Base-by-base conservation (phyloP, 2,888 invertebrate species). In the Dastarcus helophoroides region DNA sequence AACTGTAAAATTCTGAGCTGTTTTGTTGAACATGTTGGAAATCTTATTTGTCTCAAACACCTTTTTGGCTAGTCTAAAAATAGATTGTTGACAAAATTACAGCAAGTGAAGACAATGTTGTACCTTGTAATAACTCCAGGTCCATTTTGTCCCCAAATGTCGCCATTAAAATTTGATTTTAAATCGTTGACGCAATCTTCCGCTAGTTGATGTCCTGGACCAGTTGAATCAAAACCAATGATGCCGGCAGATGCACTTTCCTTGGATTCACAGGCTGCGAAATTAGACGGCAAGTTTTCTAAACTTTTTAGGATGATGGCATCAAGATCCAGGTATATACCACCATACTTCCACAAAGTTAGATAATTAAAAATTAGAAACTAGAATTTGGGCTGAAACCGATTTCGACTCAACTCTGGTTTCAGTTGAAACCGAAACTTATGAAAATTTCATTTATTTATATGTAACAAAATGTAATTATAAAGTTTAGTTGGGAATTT, bases 251-350 rank as follows among this genome's bases (percentile, higher is more conserved):
- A 79, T 1, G 83, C 69, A 27, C 67, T 59, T 3, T 53, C 49
- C 39, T 60, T 54, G 1, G 72, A 70, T 56, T 77, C 76, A 2
- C 70, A 68, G 2, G 74, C 75, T 1, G 72, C 73, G 56, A 71
- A 78, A 53, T 79, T 76, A 14, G 53, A 56, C 2, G 53, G 61
- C 26, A 79, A 49, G 2, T 60, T 51, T 11, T 69, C 65, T 22
- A 81, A 50, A 3, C 68, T 61, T 40, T 70, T 76, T 11, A 69
- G 66, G 3, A 82, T 71, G 7, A 85, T 65, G 2, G 81, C 71
- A 53, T 85, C 84, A 40, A 80, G 59, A 46, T 85, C 84, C 29
- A 85, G 54, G 51, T 82, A 84, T 28, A 81, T 73, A 0, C 85
- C 85, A 7, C 82, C 80, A 54, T 69, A 83, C 49, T 78, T 81